These are phyloP conservation scores for Gallirallus australis DNA, from an alignment of 2,797 vertebrate species.

Conservation along the genomic window DNA sequence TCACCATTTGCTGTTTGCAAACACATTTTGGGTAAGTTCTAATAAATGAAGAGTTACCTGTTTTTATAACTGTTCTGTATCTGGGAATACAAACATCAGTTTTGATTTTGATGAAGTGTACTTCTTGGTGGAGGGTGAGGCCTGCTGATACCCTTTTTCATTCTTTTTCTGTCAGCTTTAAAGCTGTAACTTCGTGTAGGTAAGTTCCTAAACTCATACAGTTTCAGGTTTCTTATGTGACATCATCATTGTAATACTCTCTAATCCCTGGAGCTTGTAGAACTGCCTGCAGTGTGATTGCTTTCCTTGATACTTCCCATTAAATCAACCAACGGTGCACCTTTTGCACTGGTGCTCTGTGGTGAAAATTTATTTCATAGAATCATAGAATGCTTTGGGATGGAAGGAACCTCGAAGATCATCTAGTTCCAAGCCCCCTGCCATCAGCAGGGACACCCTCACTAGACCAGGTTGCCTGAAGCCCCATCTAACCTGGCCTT, in stretches of 20 bases:
- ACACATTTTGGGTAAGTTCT: constrained; percentile 93
- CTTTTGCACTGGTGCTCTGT: background rate
- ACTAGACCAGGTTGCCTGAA: too few relatives aligned
- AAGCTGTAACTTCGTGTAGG: background rate
- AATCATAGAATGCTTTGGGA: too few relatives aligned
- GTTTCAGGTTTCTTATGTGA: background rate
- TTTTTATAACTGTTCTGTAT: background rate
- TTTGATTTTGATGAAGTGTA: background rate
- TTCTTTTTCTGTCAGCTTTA: background rate
- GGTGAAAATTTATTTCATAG: background rate
- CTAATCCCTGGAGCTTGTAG: background rate
- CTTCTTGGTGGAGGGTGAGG: background rate
- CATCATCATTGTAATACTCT: background rate
- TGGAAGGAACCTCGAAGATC: too few relatives aligned
- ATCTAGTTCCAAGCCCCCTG: too few relatives aligned
- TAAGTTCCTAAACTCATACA: background rate
- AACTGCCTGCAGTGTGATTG: background rate
- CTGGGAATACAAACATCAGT: background rate
- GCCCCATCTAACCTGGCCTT: too few relatives aligned
- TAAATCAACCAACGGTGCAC: background rate
- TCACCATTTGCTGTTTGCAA: constrained; percentile 99
- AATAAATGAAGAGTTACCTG: background rate
- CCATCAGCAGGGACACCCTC: too few relatives aligned
- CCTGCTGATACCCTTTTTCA: background rate
- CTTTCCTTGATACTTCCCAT: background rate